A percentile compares a stretch with the other conserved stretches of the same genome.
phyloP scores from a whole-genome alignment of 2,797 vertebrate genomes.

The Tarsius wallacei region DNA sequence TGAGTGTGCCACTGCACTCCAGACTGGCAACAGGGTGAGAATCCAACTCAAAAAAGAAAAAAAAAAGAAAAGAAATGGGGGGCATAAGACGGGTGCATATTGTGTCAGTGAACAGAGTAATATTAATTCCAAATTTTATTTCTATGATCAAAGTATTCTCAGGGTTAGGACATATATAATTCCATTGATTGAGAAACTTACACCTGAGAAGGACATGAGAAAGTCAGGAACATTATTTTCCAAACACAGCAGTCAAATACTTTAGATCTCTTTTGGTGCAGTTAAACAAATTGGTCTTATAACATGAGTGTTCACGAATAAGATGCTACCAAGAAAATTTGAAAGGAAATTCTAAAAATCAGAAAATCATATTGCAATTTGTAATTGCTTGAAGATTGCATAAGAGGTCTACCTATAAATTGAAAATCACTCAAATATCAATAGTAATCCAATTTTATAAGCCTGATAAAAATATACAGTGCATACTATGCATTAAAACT shows the following conservation, averaged over 20 bases:
- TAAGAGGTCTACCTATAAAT: background rate
- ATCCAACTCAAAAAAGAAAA: too few species aligned
- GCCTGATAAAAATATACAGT: background rate
- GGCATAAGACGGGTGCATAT: background rate
- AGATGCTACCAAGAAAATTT: slow-evolving; percentile 26
- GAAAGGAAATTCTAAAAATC: background rate
- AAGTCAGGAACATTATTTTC: background rate
- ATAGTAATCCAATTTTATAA: slow-evolving; percentile 7
- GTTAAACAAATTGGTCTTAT: background rate
- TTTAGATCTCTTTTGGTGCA: background rate
- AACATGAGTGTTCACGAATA: background rate
- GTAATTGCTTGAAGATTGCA: background rate
- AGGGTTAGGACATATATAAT: background rate
- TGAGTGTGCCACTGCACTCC: too few species aligned
- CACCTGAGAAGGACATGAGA: background rate
- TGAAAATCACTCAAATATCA: slow-evolving; percentile 54
- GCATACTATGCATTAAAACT: background rate
- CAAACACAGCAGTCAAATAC: background rate
- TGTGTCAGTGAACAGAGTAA: slow-evolving; percentile 7
- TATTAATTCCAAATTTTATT: background rate
- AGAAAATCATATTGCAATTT: slow-evolving; percentile 5
- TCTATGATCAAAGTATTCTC: slow-evolving; percentile 11
- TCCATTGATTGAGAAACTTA: background rate
- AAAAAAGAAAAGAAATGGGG: too few species aligned
- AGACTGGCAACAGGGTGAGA: too few species aligned